Conservation (phyloP, 2,797 vertebrate species). For the Pogonophryne albipinna region DNA sequence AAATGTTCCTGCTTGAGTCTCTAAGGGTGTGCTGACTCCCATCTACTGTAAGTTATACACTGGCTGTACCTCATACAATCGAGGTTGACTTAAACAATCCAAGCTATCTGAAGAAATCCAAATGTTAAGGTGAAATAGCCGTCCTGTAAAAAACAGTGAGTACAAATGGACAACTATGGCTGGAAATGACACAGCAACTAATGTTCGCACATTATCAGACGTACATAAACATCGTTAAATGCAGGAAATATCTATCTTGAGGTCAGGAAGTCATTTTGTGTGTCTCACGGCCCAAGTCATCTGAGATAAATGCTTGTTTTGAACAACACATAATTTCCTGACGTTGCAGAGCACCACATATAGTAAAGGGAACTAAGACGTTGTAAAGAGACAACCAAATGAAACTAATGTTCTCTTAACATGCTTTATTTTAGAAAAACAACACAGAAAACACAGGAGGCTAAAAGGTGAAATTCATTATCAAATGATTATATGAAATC, state of each 20-base stretch:
- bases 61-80: no score
- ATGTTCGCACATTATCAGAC: conserved; percentile 22
- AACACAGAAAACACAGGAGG: not conserved
- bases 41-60: no score
- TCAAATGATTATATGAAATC: not conserved
- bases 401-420: not conserved
- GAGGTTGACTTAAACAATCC: no score
- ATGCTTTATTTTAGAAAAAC: not conserved
- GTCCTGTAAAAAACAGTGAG: not conserved
- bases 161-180: conserved; percentile 1
- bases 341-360: conserved; percentile 23
- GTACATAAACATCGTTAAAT: conserved; percentile 68
- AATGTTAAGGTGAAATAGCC: no score
- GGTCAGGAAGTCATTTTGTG: conserved; percentile 74
- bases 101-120: no score
- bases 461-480: not conserved
- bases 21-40: no score
- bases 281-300: conserved; percentile 50
- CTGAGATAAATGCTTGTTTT: conserved; percentile 66
- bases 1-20: no score
- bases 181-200: conserved; percentile 22
- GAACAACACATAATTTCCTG: conserved; percentile 42
- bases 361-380: not conserved
- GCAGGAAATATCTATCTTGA: conserved; percentile 74
- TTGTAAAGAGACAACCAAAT: conserved; percentile 4